These are phyloP conservation scores for Corythaixoides concolor DNA, from an alignment of 2,113 vertebrate genomes.

Conservation along the genomic window DNA sequence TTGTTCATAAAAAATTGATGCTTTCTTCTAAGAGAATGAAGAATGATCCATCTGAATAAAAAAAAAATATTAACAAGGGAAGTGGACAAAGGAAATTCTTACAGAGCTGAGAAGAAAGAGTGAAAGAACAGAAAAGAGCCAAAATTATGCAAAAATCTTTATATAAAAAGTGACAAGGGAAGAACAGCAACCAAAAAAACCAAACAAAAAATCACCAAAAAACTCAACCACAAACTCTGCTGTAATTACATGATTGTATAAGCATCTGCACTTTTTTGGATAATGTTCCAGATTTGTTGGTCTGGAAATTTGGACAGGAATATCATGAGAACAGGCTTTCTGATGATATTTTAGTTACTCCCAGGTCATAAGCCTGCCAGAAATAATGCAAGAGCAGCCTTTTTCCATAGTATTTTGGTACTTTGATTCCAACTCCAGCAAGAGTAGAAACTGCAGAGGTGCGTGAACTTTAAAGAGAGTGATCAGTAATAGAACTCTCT, in stretches of 20 bases:
- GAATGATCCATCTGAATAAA: neutral
- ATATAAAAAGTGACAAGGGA: neutral
- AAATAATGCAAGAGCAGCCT: conserved; percentile 9
- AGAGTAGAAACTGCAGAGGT: neutral
- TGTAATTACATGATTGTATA: neutral
- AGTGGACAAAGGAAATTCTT: neutral
- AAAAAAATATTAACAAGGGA: neutral
- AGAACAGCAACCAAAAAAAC: neutral
- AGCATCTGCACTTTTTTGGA: neutral
- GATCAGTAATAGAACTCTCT: neutral
- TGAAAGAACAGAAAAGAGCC: neutral
- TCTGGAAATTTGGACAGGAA: neutral
- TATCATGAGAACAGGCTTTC: neutral
- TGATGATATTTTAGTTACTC: neutral
- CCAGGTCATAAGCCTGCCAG: neutral
- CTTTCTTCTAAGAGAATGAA: neutral
- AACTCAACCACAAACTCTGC: neutral
- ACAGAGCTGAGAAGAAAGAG: neutral
- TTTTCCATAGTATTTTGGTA: neutral
- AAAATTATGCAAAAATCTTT: neutral
- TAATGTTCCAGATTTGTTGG: neutral
- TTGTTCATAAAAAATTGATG: neutral
- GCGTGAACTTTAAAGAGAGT: neutral
- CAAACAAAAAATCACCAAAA: neutral
- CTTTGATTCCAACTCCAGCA: neutral